These are phyloP conservation scores for Heteromurus nitidus DNA, from an alignment of 2,888 invertebrate genomes.

Conservation along the genomic window DNA sequence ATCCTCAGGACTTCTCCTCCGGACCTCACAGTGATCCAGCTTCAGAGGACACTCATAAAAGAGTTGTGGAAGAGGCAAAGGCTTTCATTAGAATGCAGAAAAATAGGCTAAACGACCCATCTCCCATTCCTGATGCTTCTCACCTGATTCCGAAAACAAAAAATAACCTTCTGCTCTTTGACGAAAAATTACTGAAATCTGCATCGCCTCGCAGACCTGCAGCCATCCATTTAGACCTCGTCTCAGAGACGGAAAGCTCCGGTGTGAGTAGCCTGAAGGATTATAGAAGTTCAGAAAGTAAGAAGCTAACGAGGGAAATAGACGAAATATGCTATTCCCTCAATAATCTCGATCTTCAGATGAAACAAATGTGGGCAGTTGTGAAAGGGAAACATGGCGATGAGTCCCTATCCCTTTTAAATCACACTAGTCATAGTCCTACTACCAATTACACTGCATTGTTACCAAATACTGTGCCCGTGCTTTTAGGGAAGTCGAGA, in stretches of 20 bases:
- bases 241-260: conserved; percentile 72
- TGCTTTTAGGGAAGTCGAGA: conserved; percentile 57
- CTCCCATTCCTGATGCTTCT: conserved; percentile 29
- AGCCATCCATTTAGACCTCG: conserved; percentile 41
- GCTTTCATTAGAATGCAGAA: conserved; percentile 71
- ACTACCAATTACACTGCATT: conserved; percentile 32
- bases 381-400: conserved; percentile 58
- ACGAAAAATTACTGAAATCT: conserved; percentile 42
- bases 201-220: conserved; percentile 25
- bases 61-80: conserved; percentile 69
- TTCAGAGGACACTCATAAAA: conserved; percentile 52
- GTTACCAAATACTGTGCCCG: conserved; percentile 57
- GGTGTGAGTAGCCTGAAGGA: conserved; percentile 70
- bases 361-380: conserved; percentile 71
- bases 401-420: conserved; percentile 39
- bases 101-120: conserved; percentile 62
- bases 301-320: conserved; percentile 69
- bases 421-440: conserved; percentile 10
- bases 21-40: conserved; percentile 19
- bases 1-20: conserved; percentile 38
- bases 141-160: conserved; percentile 44
- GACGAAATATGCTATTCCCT: conserved; percentile 70
- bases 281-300: conserved; percentile 59
- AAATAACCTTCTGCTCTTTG: conserved; percentile 43
- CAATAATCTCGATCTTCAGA: conserved; percentile 69